These are phyloP conservation scores for Coluber constrictor DNA, from an alignment of 2,797 vertebrate species.

Conservation along the genomic window DNA sequence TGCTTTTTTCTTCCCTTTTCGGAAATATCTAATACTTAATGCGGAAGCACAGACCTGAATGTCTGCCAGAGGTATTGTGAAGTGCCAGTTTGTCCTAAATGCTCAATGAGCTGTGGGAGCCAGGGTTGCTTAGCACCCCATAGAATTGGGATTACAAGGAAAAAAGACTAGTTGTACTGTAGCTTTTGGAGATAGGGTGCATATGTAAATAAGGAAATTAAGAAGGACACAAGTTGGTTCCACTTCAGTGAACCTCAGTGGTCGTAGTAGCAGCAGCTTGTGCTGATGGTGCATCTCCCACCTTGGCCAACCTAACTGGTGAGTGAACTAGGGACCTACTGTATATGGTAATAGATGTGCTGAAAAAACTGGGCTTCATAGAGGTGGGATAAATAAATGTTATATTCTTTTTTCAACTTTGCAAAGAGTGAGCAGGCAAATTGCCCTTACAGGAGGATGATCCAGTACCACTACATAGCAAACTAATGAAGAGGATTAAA, in stretches of 20 bases:
- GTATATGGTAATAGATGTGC: neutral
- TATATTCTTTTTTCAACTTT: neutral
- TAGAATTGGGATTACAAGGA: constrained; percentile 10
- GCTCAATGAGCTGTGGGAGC: constrained; percentile 24
- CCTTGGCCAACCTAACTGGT: constrained; percentile 12
- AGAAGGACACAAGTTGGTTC: constrained; percentile 26
- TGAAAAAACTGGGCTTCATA: neutral
- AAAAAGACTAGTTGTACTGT: constrained; percentile 11
- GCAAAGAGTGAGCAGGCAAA: neutral
- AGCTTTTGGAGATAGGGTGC: neutral
- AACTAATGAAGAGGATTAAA: neutral
- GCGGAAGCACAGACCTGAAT: constrained; percentile 12
- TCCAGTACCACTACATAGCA: too few species aligned
- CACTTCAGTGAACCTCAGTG: constrained; percentile 36
- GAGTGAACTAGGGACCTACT: constrained; percentile 7
- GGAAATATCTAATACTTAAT: constrained; percentile 21
- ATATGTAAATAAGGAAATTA: constrained; percentile 21
- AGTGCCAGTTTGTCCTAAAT: constrained; percentile 26
- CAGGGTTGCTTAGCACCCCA: constrained; percentile 34
- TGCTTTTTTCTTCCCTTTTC: neutral
- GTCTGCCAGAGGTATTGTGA: constrained; percentile 25
- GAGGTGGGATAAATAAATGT: neutral
- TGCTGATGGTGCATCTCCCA: neutral
- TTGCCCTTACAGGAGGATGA: neutral
- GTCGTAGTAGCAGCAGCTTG: constrained; percentile 29